phyloP scores from a whole-genome alignment of 2,797 vertebrate genomes.

The Mus spretus region DNA sequence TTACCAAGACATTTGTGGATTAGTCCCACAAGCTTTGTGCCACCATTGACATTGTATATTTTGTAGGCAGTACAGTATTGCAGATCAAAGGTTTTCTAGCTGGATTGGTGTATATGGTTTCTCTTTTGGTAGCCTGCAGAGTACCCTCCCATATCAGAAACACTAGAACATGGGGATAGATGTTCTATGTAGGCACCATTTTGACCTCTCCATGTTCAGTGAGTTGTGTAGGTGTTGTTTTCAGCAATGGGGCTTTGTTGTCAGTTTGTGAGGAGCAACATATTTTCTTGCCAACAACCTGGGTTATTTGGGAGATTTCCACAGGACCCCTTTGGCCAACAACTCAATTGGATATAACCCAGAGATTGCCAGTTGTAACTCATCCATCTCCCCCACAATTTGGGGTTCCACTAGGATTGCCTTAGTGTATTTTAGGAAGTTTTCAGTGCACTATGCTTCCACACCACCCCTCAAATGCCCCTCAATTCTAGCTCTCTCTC shows the following conservation, averaged over 20 bases:
- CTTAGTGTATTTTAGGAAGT: neutral
- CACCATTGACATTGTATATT: neutral
- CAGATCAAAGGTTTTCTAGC: neutral
- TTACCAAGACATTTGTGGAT: neutral
- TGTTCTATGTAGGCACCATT: no score
- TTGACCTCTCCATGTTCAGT: no score
- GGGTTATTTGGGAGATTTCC: neutral
- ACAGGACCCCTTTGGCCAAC: neutral
- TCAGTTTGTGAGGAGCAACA: neutral
- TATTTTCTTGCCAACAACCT: neutral
- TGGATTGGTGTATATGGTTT: neutral
- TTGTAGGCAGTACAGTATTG: neutral
- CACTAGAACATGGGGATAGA: no score
- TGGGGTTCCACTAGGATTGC: neutral
- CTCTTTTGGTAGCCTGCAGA: no score
- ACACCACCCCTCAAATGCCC: neutral
- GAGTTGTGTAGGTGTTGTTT: no score
- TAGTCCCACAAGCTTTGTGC: no score
- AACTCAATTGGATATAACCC: neutral
- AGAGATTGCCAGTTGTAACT: neutral
- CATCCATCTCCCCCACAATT: neutral
- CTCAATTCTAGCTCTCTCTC: neutral
- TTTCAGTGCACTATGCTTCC: neutral
- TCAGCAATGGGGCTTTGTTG: no score
- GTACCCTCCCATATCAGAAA: no score